Conservation (phyloP, 2,797 vertebrate species). For the Hirundo rustica region DNA sequence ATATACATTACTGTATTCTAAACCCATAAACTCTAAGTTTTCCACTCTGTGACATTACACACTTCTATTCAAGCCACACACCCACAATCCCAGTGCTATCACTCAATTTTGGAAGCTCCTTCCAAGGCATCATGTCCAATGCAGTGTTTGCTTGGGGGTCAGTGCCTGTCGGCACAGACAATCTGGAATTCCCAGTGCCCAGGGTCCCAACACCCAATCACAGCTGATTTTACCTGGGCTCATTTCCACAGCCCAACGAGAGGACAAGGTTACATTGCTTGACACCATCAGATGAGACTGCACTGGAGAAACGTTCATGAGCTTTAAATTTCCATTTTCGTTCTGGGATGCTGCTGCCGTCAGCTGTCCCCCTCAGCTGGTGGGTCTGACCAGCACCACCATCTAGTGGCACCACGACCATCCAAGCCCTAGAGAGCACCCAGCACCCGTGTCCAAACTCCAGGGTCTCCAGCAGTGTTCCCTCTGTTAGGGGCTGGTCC, state of each 20-base stretch:
- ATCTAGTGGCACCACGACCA: neutral
- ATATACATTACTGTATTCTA: too few relatives aligned
- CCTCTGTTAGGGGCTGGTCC: neutral
- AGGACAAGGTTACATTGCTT: neutral
- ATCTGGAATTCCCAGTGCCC: too few relatives aligned
- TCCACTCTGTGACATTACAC: too few relatives aligned
- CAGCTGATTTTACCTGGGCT: neutral
- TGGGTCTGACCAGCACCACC: neutral
- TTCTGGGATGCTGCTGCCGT: too few relatives aligned
- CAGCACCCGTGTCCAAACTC: rapidly evolving
- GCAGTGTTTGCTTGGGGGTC: too few relatives aligned
- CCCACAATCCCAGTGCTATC: too few relatives aligned
- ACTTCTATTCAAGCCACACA: too few relatives aligned
- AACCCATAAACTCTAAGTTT: too few relatives aligned
- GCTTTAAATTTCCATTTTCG: neutral
- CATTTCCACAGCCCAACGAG: neutral
- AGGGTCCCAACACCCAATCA: neutral
- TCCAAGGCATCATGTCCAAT: too few relatives aligned
- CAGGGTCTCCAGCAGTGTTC: neutral
- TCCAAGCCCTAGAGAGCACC: neutral
- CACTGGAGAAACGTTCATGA: neutral
- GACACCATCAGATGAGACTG: neutral
- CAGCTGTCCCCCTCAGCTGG: neutral
- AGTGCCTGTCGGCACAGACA: too few relatives aligned
- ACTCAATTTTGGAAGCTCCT: too few relatives aligned